A percentile compares a stretch with the other conserved stretches of the same genome.
These are phyloP conservation scores for Spicauda simplicius DNA, from an alignment of 2,888 invertebrate species.

Conservation along the genomic window DNA sequence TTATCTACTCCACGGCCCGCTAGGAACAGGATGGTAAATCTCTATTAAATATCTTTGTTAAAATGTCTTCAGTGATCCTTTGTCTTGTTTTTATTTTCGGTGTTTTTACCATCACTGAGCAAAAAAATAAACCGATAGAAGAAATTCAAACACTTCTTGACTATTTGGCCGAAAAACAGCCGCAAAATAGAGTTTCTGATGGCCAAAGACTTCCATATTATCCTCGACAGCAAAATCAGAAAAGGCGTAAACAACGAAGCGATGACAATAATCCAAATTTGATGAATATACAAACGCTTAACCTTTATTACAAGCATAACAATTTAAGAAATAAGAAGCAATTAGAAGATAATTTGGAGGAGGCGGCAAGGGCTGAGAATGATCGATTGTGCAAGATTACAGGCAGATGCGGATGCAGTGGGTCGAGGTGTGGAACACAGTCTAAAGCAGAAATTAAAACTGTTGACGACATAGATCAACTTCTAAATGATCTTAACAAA, in stretches of 20 bases:
- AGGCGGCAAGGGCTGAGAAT: conserved; percentile 21
- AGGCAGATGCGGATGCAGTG: conserved; percentile 14
- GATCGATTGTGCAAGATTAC: conserved; percentile 3
- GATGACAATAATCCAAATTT: conserved; percentile 34
- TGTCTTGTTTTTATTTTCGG: conserved; percentile 10
- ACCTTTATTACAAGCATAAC: conserved; percentile 39
- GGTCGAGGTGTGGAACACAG: background rate
- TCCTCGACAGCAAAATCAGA: background rate
- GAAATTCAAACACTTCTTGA: conserved; percentile 20
- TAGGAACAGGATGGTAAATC: conserved; percentile 10
- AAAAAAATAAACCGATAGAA: background rate
- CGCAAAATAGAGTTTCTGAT: background rate
- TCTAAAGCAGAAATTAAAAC: background rate
- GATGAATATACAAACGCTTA: conserved; percentile 41
- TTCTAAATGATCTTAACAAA: conserved; percentile 44
- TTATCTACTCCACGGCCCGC: conserved; percentile 12
- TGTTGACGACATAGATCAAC: conserved; percentile 38
- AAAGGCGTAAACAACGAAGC: background rate
- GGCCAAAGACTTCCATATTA: background rate
- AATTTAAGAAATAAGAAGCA: conserved; percentile 8
- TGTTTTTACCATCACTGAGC: conserved; percentile 26
- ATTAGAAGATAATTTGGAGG: conserved; percentile 2
- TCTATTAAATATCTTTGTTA: conserved; percentile 18
- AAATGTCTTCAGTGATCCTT: conserved; percentile 9
- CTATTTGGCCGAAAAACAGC: conserved; percentile 1